Evolutionary conservation across 2,797 vertebrate genomes (phyloP).

Genomic region (Malurus splendens): DNA sequence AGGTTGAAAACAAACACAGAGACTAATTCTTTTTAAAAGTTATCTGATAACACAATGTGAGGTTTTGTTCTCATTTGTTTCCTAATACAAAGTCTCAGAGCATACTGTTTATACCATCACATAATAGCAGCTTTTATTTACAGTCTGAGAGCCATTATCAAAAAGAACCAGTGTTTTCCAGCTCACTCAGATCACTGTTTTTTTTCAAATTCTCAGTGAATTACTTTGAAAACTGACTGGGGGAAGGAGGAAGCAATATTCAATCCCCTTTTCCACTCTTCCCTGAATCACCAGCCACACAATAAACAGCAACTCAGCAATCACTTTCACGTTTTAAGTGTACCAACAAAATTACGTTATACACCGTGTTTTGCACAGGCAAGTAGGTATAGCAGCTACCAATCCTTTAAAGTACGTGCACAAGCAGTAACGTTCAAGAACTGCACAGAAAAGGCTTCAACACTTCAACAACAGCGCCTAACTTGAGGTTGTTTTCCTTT

Average conservation of each 20-base stretch:
- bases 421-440: neutral
- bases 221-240: neutral
- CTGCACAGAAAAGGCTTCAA: neutral
- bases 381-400: neutral
- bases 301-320: neutral
- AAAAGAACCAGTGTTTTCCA: slow-evolving; percentile 11
- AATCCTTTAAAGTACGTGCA: neutral
- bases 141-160: slow-evolving; percentile 10
- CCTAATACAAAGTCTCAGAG: slow-evolving; percentile 16
- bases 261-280: neutral
- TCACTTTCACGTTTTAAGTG: neutral
- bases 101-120: slow-evolving; percentile 17
- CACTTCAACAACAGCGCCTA: neutral
- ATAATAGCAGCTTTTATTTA: slow-evolving; percentile 35
- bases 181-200: neutral
- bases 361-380: neutral
- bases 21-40: slow-evolving; percentile 10
- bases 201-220: neutral
- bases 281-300: neutral
- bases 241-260: neutral
- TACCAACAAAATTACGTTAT: neutral
- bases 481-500: neutral
- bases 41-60: slow-evolving; percentile 18
- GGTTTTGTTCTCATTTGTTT: slow-evolving; percentile 35
- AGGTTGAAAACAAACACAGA: slow-evolving; percentile 12